Percentiles rank a stretch among this genome's conserved stretches.
phyloP scores from a whole-genome alignment of 35 echinoderm and acorn worm species.

The Ophioderma brevispina region DNA sequence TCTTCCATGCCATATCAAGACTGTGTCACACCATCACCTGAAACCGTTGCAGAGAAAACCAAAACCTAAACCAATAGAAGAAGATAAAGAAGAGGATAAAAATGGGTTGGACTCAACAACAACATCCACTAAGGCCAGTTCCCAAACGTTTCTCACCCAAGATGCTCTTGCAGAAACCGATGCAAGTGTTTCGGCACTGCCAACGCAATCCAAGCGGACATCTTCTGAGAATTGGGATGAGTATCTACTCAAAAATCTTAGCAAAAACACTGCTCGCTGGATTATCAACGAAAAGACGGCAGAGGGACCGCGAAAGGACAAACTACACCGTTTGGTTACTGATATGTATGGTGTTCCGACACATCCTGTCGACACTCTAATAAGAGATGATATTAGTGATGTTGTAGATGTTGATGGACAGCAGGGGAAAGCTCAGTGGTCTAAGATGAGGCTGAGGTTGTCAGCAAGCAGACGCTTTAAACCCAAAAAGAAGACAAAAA shows the following conservation, averaged over 20 bases:
- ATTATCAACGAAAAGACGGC: conserved; percentile 70
- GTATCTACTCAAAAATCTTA: conserved; percentile 67
- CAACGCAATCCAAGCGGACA: conserved; percentile 2
- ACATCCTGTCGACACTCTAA: conserved; percentile 65
- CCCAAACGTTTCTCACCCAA: conserved; percentile 56
- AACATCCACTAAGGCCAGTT: not conserved
- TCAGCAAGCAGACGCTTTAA: not conserved
- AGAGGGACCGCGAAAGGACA: conserved; percentile 77
- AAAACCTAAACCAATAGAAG: conserved; percentile 32
- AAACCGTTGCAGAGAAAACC: conserved; percentile 60
- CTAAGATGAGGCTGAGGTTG: not conserved
- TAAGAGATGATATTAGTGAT: conserved; percentile 60
- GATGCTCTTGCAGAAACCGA: not conserved
- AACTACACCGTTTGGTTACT: conserved; percentile 62
- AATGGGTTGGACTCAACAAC: not conserved
- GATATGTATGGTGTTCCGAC: conserved; percentile 68
- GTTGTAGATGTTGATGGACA: not conserved
- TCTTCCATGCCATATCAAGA: conserved; percentile 85
- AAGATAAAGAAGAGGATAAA: conserved; percentile 41
- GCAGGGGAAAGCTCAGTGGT: not conserved
- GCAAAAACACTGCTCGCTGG: conserved; percentile 94
- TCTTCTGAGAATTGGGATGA: conserved; percentile 70
- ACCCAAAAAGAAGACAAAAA: not conserved
- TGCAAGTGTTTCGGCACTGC: conserved; percentile 21
- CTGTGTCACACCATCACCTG: conserved; percentile 66